Conservation (phyloP, 2,113 vertebrate species). For the Protobothrops flavoviridis region DNA sequence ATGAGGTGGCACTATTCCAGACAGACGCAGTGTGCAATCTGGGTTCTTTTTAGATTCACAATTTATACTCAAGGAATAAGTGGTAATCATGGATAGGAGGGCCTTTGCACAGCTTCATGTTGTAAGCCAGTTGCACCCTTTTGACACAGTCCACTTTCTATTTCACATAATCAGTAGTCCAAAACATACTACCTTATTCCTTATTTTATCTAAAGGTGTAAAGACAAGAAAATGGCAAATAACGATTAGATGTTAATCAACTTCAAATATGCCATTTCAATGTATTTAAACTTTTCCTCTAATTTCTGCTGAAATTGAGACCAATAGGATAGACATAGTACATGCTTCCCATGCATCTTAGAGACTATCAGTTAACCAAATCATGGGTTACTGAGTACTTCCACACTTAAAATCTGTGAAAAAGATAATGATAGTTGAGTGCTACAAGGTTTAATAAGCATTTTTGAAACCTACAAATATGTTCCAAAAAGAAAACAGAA, state of each 20-base stretch:
- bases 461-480: neutral
- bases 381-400: slow-evolving; percentile 2
- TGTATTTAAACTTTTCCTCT: neutral
- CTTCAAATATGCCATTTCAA: neutral
- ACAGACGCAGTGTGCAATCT: neutral
- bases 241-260: neutral
- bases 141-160: neutral
- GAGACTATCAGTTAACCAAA: slow-evolving; percentile 3
- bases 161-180: neutral
- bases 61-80: neutral
- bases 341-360: neutral
- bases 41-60: neutral
- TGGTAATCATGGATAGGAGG: neutral
- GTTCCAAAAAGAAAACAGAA: slow-evolving; percentile 11
- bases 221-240: neutral
- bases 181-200: neutral
- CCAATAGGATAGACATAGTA: neutral
- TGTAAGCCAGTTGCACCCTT: neutral
- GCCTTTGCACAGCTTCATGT: neutral
- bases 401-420: neutral
- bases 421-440: neutral
- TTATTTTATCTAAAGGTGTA: neutral
- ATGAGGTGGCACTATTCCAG: neutral
- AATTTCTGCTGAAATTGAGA: neutral
- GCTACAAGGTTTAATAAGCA: neutral